Base-by-base conservation (phyloP, 1,140 invertebrate species). In the Pseudomyrmex pallidus region DNA sequence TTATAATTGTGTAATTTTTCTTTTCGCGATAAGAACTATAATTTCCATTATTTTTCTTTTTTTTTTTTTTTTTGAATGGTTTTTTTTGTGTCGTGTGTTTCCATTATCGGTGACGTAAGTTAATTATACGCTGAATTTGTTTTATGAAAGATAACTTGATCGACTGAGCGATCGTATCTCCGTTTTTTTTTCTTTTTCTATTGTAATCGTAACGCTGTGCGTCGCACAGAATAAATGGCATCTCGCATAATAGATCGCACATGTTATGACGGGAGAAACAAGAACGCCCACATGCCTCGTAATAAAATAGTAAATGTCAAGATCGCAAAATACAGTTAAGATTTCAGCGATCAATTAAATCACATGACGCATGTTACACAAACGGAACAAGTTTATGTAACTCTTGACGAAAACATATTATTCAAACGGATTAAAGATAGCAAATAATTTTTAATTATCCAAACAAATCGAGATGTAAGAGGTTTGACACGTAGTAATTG, bases 261-360 rank as follows among this genome's bases (percentile, higher is more conserved):
- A 9, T 20, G 35, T 35, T 35, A 15, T 57, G 57, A 52, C 48
- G 54, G 20, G 66, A 61, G 66, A 80, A 70, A 59, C 76, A 72
- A 44, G 66, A 80, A 80, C 44, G 54, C 12, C 9, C 13, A 15
- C 67, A 67, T 20, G 20, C 46, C 17, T 15, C 22, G 50, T 66
- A 72, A 80, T 80, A 80, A 80, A 80, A 44, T 80, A 56, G 76
- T 61, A 80, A 80, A 80, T 80, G 76, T 80, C 76, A 80, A 80
- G 76, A 80, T 66, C 76, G 76, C 46, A 70, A 80, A 80, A 80
- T 80, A 66, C 35, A 61, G 66, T 80, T 80, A 80, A 80, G 67
- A 20, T 80, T 61, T 70, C n/a, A 59, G 54, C 44, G 76, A 80
- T 72, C 61, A 80, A 35, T 35, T 35, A 80, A 72, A 72, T 25